Base-by-base conservation (phyloP, 2,888 invertebrate genomes). In the Deilephila elpenor region DNA sequence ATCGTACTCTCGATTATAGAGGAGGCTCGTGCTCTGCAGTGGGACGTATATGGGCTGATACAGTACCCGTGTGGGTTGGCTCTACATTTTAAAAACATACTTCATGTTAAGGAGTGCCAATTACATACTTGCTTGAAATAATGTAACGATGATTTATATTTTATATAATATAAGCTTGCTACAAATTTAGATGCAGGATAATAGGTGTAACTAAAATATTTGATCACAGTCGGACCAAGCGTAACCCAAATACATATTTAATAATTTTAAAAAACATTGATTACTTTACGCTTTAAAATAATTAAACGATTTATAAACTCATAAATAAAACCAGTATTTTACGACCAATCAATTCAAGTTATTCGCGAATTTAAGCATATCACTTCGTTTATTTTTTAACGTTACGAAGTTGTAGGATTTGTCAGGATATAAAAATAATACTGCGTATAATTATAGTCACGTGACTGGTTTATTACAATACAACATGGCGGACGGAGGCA, bases 261-360 rank as follows among this genome's bases (percentile, higher is more conserved):
- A 5, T n/a, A 51, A 17, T 25, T 25, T 25, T 25, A 44, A 14
- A 44, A 44, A 44, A 44, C 14, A 56, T 56, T 56, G n/a, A 56
- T n/a, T 56, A 51, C 4, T 51, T 51, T n/a, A 56, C 56, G n/a
- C 11, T 11, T 44, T 56, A 3, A 56, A 56, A 56, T 56, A n/a
- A 56, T 56, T n/a, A 56, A 56, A n/a, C 17, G 17, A 56, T 56
- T 56, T 5, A n/a, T n/a, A 56, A 56, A 56, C 44, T 11, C 14
- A 56, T 44, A 14, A 44, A 60, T 25, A 19, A 62, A 62, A 62
- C 62, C n/a, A 34, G 62, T 37, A 34, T 67, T 64, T 67, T 67
- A 67, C 67, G 51, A 67, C 51, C 44, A 67, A 51, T 67, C 44
- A 67, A 67, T 51, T 67, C 25, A 51, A 67, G 25, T 51, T 67